A percentile compares a stretch with the other conserved stretches of the same genome.
phyloP scores from a whole-genome alignment of 2,113 vertebrate genomes.

The Nestor notabilis region DNA sequence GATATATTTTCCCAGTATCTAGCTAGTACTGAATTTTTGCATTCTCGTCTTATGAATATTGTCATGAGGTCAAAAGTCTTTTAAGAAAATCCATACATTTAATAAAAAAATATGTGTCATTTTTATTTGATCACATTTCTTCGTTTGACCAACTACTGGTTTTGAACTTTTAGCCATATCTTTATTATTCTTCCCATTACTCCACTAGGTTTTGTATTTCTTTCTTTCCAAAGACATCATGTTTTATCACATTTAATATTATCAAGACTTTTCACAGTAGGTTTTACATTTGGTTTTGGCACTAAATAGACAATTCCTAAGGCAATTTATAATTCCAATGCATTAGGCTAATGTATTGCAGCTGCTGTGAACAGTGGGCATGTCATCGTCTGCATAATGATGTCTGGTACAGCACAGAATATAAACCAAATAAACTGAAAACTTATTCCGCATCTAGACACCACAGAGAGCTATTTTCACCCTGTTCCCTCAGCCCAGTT shows the following conservation, averaged over 20 bases:
- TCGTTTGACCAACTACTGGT: neutral
- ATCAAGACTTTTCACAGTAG: constrained; percentile 61
- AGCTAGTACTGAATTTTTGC: neutral
- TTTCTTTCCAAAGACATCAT: neutral
- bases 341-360: constrained; percentile 75
- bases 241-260: constrained; percentile 64
- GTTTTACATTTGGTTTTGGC: constrained; percentile 63
- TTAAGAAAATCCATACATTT: neutral
- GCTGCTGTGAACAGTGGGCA: constrained; percentile 64
- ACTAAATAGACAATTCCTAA: constrained; percentile 62
- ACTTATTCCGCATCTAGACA: neutral
- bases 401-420: neutral
- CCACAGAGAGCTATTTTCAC: neutral
- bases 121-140: neutral
- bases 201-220: neutral
- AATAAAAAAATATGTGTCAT: neutral
- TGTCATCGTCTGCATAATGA: constrained; percentile 63
- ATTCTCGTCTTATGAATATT: neutral
- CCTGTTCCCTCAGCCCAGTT: neutral
- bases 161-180: neutral
- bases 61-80: neutral
- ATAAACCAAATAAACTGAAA: constrained; percentile 63
- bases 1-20: neutral
- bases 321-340: constrained; percentile 69
- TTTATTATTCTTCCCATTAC: neutral